Percentiles rank a stretch among this genome's conserved stretches.
phyloP scores from a whole-genome alignment of 2,113 vertebrate genomes.

The Theristicus caerulescens region DNA sequence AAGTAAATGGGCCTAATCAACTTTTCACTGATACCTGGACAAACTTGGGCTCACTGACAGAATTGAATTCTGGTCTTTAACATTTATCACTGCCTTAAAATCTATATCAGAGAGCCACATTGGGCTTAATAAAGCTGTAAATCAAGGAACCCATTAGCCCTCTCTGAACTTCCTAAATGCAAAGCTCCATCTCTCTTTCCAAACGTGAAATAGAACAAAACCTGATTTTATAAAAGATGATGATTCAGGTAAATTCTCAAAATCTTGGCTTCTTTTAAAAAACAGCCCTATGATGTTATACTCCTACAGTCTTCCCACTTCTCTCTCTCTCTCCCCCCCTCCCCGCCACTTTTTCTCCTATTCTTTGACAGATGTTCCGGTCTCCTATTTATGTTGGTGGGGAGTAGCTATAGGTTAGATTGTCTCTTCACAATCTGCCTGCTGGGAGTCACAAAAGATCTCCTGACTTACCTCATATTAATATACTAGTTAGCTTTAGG shows the following conservation, averaged over 20 bases:
- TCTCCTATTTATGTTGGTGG: neutral
- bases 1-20: neutral
- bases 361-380: neutral
- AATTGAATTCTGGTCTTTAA: neutral
- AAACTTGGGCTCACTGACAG: neutral
- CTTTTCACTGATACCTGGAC: neutral
- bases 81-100: neutral
- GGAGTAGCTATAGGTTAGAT: neutral
- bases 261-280: neutral
- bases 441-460: neutral
- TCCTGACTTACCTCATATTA: neutral
- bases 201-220: neutral
- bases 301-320: neutral
- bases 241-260: neutral
- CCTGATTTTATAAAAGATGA: neutral
- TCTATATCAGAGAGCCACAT: neutral
- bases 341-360: neutral
- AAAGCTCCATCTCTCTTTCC: neutral
- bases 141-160: neutral
- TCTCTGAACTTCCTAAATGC: neutral
- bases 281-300: neutral
- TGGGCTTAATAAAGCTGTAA: neutral
- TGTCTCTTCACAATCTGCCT: neutral
- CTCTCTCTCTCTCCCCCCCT: too few species aligned
- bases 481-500: neutral